Base-by-base conservation (phyloP, 2,888 invertebrate species). In the Rhaphigaster nebulosa region DNA sequence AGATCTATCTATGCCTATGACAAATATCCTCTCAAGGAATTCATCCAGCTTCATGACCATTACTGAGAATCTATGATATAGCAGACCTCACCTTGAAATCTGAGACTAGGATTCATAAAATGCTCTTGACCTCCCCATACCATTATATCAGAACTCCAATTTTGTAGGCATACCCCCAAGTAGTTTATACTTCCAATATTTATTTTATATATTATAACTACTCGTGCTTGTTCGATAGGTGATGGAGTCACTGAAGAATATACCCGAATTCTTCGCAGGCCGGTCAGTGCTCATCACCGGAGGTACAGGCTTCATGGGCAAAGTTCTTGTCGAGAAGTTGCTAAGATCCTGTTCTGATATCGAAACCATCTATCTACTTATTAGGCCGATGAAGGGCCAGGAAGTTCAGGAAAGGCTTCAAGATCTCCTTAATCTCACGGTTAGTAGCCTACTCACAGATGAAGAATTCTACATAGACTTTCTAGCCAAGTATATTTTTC, bases 281-380 rank as follows among this genome's bases (percentile, higher is more conserved):
- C 95, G 96, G 92, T 95, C 95, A 92, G 94, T 97, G 56, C 95
- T 98, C 93, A 96, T 98, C 92, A 98, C 97, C 0, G 97, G 98
- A 89, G 97, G 96, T 29, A 97, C 97, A 0, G 98, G 98, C 1
- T 98, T 98, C 93, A 96, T 98, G 95, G 98, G 98, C 76, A 98
- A 98, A 95, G 97, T 97, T 91, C 94, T 98, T 91, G 96, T 98
- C 41, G 98, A 98, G 94, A 98, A 98, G 94, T 94, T 98, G 92
- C 94, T 98, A 91, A 95, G 97, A 92, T 96, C 97, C 93, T 97
- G 97, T 95, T 96, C 97, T 91, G 96, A 96, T 93, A 95, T 98
- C 93, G 95, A 96, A 93, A 96, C 95, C 93, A 96, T 98, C 93
- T 98, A 97, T 94, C 94, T 97, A 92, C 94, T 97, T 92, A 96